Evolutionary conservation across 2,888 invertebrate genomes (phyloP).

Genomic region (Drosophila kokeensis): DNA sequence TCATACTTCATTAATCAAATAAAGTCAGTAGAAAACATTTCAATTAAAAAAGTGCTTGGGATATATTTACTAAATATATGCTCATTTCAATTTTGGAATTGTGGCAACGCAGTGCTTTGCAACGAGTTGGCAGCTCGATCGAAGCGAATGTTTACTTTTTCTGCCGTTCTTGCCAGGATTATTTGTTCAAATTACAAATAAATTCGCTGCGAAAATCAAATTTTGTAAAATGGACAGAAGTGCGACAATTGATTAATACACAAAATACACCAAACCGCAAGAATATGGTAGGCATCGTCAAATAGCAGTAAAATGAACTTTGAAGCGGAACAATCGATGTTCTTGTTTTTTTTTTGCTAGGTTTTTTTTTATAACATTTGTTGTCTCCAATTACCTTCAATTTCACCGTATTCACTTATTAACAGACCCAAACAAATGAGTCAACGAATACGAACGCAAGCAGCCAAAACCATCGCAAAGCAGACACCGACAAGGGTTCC

Average conservation of each 20-base stretch:
- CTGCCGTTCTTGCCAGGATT: constrained; percentile 19
- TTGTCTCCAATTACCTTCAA: constrained; percentile 27
- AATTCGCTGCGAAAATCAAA: background rate
- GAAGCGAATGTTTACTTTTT: constrained; percentile 36
- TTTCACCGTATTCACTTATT: constrained; percentile 9
- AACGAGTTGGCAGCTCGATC: constrained; percentile 42
- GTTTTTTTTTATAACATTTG: constrained; percentile 15
- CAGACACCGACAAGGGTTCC: background rate
- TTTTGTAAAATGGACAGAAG: constrained; percentile 17
- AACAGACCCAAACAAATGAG: constrained; percentile 33
- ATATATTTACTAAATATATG: background rate
- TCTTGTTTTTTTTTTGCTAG: constrained; percentile 10
- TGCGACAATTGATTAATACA: constrained; percentile 7
- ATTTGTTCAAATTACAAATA: constrained; percentile 6
- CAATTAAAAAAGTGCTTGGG: background rate
- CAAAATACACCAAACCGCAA: background rate
- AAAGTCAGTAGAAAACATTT: background rate
- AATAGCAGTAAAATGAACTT: background rate
- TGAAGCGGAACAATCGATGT: constrained; percentile 29
- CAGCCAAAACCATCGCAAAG: background rate
- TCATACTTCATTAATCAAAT: constrained; percentile 70
- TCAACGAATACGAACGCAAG: constrained; percentile 15
- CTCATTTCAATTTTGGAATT: constrained; percentile 7
- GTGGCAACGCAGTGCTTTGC: constrained; percentile 30
- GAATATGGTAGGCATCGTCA: constrained; percentile 47